Base-by-base conservation (phyloP, 2,888 invertebrate species). In the Pristionchus mayeri region DNA sequence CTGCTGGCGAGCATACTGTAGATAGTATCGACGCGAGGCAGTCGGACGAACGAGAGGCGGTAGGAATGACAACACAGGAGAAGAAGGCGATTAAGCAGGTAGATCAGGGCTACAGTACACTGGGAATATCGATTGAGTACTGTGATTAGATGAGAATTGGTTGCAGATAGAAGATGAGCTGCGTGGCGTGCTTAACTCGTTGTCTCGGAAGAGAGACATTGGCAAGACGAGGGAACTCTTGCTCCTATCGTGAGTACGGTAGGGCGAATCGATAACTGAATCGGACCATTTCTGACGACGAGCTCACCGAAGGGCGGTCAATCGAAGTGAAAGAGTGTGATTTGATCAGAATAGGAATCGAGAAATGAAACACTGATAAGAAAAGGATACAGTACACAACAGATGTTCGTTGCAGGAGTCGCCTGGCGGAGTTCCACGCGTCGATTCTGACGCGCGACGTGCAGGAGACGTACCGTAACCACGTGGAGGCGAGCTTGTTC, bases 201-300 rank as follows among this genome's bases (percentile, higher is more conserved):
- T 85, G 1, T 78, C 87, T 6, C 85, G 85, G 54, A 88, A 86
- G 63, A 84, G 85, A 54, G 86, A 89, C 44, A 52, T 85, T 34
- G 85, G 83, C 13, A 86, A 87, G 16, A 88, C 87, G 34, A 84
- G 87, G 67, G 85, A 87, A 24, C 81, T 89, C 13, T 76, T 87
- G 6, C 76, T 87, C 40, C 54, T 85, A 21, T 86, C 86, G 87
- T 87, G 27, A 78, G 27, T 78, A 78, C 50, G 27, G 50, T 78
- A 48, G 50, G 1, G 9, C 0, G n/a, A 16, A 24, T 24, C 24
- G 40, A 40, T 71, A 24, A 44, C 9, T 21, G 40, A n/a, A n/a
- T n/a, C n/a, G n/a, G n/a, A n/a, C n/a, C n/a, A n/a, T n/a, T n/a
- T n/a, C n/a, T n/a, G n/a, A n/a, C n/a, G n/a, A n/a, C n/a, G n/a